Conservation (phyloP, 2,113 vertebrate genomes). For the Gasterosteus aculeatus region DNA sequence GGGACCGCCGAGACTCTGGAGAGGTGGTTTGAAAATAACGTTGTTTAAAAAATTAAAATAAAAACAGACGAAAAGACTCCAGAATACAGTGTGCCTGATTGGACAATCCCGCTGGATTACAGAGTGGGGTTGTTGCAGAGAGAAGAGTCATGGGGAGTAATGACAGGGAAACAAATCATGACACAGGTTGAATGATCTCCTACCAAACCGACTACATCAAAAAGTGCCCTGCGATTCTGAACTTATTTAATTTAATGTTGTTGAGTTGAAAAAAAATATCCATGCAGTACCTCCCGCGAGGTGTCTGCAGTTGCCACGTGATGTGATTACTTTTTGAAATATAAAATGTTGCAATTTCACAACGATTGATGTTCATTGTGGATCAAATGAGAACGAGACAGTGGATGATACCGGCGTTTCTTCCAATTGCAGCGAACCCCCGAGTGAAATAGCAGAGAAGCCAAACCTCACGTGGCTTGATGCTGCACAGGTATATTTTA, state of each 20-base stretch:
- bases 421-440: slow-evolving; percentile 70
- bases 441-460: slow-evolving; percentile 82
- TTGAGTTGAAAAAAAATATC: not conserved
- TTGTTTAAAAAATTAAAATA: not conserved
- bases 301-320: not conserved
- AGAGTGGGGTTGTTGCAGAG: not conserved
- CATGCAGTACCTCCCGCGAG: not conserved
- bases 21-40: slow-evolving; percentile 59
- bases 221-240: not conserved
- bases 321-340: not conserved
- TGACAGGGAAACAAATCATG: not conserved
- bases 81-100: not conserved
- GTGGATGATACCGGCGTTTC: not conserved
- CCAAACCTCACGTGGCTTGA: slow-evolving; percentile 86
- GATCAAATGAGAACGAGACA: not conserved
- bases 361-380: not conserved
- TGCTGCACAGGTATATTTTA: slow-evolving; percentile 81
- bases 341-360: too few relatives aligned
- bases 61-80: too few relatives aligned
- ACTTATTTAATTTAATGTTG: not conserved
- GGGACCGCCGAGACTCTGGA: slow-evolving; percentile 80
- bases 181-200: not conserved
- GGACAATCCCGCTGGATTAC: not conserved
- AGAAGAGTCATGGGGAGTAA: not conserved
- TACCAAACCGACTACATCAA: not conserved